Conservation (phyloP, 2,797 vertebrate species). For the Gambelia wislizenii region DNA sequence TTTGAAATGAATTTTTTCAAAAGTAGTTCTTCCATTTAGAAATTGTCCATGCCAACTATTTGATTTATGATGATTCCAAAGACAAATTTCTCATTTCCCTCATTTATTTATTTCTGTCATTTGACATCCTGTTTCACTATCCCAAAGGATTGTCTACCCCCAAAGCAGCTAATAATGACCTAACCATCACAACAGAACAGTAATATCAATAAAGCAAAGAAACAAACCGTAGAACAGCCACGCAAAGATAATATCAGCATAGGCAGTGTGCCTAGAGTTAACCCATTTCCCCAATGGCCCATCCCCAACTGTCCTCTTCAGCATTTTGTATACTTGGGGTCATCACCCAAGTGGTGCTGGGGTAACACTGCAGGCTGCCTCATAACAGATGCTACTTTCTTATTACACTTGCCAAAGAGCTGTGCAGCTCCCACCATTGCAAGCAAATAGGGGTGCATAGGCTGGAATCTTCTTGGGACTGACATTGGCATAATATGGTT, state of each 20-base stretch:
- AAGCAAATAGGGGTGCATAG: no score
- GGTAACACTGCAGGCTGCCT: neutral
- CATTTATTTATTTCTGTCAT: neutral
- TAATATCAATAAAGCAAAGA: neutral
- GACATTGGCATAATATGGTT: no score
- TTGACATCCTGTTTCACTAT: neutral
- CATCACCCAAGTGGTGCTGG: neutral
- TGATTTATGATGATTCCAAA: neutral
- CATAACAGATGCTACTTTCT: neutral
- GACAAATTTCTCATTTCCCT: neutral
- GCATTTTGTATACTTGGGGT: neutral
- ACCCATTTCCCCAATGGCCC: no score
- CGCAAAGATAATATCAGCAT: neutral
- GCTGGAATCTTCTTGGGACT: no score
- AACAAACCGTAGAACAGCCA: neutral
- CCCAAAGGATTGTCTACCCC: neutral
- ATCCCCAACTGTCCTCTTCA: neutral
- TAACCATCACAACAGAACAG: neutral
- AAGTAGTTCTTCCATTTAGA: neutral
- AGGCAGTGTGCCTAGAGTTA: no score
- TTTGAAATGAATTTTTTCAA: neutral
- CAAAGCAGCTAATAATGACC: neutral
- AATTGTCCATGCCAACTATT: neutral
- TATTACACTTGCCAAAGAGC: no score
- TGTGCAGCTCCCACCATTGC: no score